Base-by-base conservation (phyloP, 53 echinoderm and acorn worm genomes). In the Actinopyga echinites region DNA sequence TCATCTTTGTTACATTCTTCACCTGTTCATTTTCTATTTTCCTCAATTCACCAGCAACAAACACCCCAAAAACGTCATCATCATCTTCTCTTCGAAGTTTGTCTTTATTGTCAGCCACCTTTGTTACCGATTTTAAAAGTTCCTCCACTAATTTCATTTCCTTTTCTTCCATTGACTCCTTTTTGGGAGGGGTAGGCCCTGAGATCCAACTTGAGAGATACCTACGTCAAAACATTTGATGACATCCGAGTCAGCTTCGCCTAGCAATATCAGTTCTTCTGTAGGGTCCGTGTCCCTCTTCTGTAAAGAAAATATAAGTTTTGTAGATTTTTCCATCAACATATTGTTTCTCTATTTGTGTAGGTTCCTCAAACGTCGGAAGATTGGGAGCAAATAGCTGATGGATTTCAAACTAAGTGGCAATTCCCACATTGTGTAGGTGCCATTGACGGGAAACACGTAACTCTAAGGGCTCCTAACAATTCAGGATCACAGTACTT, bases 381-480 rank as follows among this genome's bases (percentile, higher is more conserved):
- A n/a, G 74, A 73, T 1, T 73, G 44, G 74, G 26, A 19, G 24
- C 6, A 43, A 44, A 34, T 73, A 6, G 74, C 74, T 26, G 49
- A 73, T 12, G n/a, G 28, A 5, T 73, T 73, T 44, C 38, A 44
- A 26, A 26, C 35, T 11, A 73, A 44, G 38, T 86, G 86, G 83
- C 54, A 87, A 32, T 87, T 87, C 59, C 82, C 87, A 3, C 64
- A 87, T 69, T 87, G 87, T 66, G 54, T 87, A 23, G 87, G 82
- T 8, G 87, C 87, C 35, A 56, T 87, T 34, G 87, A 77, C 56
- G 87, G 87, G 23, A 87, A 87, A 28, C 74, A 82, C 57, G 81
- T 87, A 1, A 31, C 26, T 10, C 53, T 87, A 17, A 37, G 55
- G 35, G 57, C 62, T n/a, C 87, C 83, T 9, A 13, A 33, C 6